Base-by-base conservation (phyloP, 2,113 vertebrate species). In the Heterotis niloticus region DNA sequence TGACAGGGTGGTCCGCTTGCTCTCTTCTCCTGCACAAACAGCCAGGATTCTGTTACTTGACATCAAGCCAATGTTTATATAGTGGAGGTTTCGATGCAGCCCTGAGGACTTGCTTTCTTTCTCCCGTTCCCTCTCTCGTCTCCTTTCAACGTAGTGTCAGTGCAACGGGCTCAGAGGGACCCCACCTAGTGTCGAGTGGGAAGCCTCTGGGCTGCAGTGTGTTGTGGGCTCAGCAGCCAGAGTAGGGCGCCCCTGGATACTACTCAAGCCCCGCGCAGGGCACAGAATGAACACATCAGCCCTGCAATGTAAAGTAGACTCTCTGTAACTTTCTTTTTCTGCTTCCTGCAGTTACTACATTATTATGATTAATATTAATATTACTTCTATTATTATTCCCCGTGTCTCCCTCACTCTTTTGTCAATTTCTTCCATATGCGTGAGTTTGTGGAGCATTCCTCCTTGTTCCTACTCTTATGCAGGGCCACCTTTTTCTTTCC, bases 171-270 rank as follows among this genome's bases (percentile, higher is more conserved):
- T 92, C 92, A 93, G 90, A 86, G 93, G 94, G 92, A 94, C 94
- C 93, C 95, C 95, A 96, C 95, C 95, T 97, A 96, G 95, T 94
- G 95, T 97, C 97, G 94, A 83, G 87, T 95, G 88, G 90, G 90
- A 90, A 93, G 91, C 87, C 83, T 89, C 90, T 86, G 82, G 86
- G 91, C 84, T 85, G 24, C 23, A 28, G 14, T 78, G n/a, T 87
- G 81, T 81, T 81, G 82, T 64, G 16, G 29, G 54, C n/a, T 54
- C 77, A 85, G 62, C 86, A 82, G 80, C 84, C 81, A 89, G 85
- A 88, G 90, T 86, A 80, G 85, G 85, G 86, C 87, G 85, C 82
- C 72, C 28, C 17, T 81, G 85, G 86, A 86, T 83, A 86, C 79
- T 82, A 82, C 87, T 86, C 87, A 91, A 90, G 88, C 90, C 87